These are phyloP conservation scores for Talpa occidentalis DNA, from an alignment of 2,113 vertebrate species.

Conservation along the genomic window DNA sequence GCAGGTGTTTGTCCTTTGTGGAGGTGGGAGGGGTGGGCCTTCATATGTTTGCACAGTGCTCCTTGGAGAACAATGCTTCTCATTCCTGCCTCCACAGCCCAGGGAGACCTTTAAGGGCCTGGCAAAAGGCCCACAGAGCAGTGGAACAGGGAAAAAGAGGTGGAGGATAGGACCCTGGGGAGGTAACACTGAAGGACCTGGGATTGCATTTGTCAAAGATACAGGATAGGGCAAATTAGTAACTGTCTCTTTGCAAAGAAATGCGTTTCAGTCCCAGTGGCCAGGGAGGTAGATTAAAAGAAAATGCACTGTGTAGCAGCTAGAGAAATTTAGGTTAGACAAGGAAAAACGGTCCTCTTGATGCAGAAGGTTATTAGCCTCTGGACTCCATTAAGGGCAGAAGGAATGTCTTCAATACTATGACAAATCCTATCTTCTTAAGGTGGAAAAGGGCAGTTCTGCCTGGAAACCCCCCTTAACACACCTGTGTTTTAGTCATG, in stretches of 20 bases:
- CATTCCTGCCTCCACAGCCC: not conserved
- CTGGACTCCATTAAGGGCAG: slow-evolving; percentile 6
- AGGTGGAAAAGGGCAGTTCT: not conserved
- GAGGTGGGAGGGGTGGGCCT: not conserved
- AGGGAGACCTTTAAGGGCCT: slow-evolving; percentile 50
- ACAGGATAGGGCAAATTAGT: slow-evolving; percentile 55
- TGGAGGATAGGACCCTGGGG: not conserved
- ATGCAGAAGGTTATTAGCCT: slow-evolving; percentile 26
- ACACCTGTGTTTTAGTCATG: not conserved
- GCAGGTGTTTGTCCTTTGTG: not conserved
- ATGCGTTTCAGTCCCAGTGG: slow-evolving; percentile 28
- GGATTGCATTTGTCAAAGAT: slow-evolving; percentile 31
- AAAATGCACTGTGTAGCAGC: not conserved
- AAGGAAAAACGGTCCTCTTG: slow-evolving; percentile 51
- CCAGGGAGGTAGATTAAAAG: slow-evolving; percentile 3
- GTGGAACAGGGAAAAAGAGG: not conserved
- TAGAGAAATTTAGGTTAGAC: slow-evolving; percentile 47
- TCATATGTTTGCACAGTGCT: not conserved
- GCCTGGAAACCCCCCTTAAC: not conserved
- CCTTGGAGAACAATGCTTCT: not conserved
- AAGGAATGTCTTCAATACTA: slow-evolving; percentile 30
- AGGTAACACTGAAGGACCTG: not conserved
- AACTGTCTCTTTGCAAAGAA: slow-evolving; percentile 54
- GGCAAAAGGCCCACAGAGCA: slow-evolving; percentile 40
- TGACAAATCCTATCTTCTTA: not conserved